Evolutionary conservation across 2,797 vertebrate species (phyloP).

Genomic region (Myotis daubentonii): DNA sequence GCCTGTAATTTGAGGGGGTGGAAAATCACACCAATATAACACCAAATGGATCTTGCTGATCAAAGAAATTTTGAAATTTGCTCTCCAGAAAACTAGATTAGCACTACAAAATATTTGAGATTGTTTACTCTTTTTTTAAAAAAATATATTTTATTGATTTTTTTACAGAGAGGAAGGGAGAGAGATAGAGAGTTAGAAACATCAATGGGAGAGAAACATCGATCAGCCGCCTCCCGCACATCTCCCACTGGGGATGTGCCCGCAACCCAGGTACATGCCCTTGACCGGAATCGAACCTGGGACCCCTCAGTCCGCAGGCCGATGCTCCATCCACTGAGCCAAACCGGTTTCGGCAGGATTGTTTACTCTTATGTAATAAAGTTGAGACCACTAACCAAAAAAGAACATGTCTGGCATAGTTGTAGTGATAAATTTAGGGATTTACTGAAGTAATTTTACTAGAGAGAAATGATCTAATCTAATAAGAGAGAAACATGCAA

Average conservation of each 20-base stretch:
- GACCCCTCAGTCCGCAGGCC: no score
- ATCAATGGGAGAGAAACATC: no score
- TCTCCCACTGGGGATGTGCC: no score
- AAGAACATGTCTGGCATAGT: not conserved
- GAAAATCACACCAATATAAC: not conserved
- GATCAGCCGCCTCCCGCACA: no score
- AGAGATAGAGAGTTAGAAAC: no score
- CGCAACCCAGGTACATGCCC: no score
- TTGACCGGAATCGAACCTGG: no score
- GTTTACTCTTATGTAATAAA: not conserved
- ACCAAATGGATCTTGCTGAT: not conserved
- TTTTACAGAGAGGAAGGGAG: no score
- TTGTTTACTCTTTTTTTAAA: not conserved
- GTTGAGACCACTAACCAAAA: not conserved
- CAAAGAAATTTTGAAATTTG: conserved; percentile 15
- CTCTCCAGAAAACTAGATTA: conserved; percentile 14
- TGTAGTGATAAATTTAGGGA: not conserved
- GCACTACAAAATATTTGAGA: not conserved
- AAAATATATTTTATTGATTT: no score
- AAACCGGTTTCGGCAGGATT: no score
- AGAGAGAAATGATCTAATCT: not conserved
- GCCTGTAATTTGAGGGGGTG: not conserved
- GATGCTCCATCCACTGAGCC: no score
- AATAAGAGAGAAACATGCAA: no score
- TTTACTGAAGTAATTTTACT: not conserved